Percentiles rank a stretch among this genome's conserved stretches.
Conservation (phyloP, 1,140 invertebrate genomes). For the Aphelenchoides fujianensis region DNA sequence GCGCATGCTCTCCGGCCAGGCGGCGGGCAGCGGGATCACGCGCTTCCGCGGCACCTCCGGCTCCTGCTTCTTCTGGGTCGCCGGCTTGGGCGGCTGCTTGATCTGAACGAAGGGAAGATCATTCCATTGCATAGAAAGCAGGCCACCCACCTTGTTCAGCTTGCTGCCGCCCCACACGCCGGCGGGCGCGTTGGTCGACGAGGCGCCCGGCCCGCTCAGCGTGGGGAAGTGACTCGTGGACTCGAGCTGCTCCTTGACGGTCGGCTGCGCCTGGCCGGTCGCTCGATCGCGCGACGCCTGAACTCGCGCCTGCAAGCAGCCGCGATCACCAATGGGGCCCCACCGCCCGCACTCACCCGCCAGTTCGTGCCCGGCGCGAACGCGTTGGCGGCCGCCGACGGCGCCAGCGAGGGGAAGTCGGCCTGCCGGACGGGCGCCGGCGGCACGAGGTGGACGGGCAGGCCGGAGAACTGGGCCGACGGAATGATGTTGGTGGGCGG, state of each 20-base stretch:
- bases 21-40: not conserved
- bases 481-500: constrained; percentile 11
- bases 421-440: not conserved
- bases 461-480: not conserved
- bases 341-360: not conserved
- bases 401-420: constrained; percentile 10
- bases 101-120: not conserved
- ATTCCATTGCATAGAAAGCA: no score
- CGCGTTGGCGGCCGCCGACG: not conserved
- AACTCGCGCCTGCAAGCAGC: not conserved
- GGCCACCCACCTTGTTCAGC: constrained; percentile 4
- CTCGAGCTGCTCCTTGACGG: not conserved
- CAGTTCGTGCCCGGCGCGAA: not conserved
- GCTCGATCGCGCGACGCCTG: not conserved
- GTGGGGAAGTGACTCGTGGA: constrained; percentile 12
- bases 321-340: not conserved
- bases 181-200: not conserved
- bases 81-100: constrained; percentile 6
- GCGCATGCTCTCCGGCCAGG: constrained; percentile 20
- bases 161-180: not conserved
- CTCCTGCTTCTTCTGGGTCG: not conserved
- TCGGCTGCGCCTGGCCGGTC: not conserved
- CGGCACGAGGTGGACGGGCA: not conserved
- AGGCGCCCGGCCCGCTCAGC: not conserved
- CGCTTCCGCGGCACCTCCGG: not conserved